Evolutionary conservation across 2,888 invertebrate species (phyloP), one percentile per base, ranked within the genome.

Genomic region (Auanema sp.): DNA sequence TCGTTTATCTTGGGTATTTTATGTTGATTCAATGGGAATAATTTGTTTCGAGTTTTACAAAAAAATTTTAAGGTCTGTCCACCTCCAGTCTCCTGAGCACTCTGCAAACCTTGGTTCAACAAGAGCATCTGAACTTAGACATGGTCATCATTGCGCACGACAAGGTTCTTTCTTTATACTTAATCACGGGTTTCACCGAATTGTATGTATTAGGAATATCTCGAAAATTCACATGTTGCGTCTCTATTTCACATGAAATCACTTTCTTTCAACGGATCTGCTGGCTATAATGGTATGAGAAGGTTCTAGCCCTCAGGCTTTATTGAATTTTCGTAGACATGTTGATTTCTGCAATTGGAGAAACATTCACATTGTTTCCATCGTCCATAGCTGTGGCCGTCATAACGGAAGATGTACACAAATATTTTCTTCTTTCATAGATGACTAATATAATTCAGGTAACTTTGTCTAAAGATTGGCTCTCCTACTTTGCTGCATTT

Each of bases 51-150:
- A n/a, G n/a, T n/a, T n/a, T n/a, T n/a, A n/a, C n/a, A n/a, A n/a
- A n/a, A n/a, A n/a, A n/a, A 18, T 55, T 41, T 60, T 2, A 64
- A 84, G 86, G 85, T 21, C 68, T 86, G 58, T 84, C 84, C 42
- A 84, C 85, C 68, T 70, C 71, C 25, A 68, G 75, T 1, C 76
- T 85, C 51, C 80, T 85, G 1, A 83, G 85, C 67, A 85, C 86
- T 18, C 76, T 87, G 59, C 85, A 87, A 71, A 87, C 87, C 1
- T 76, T 87, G 12, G 79, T 87, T 41, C 84, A 86, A 75, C 87
- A 88, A 76, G 87, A 87, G 18, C 88, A 88, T 2, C 83, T 88
- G 21, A 84, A 85, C 47, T 84, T 84, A 6, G 80, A 84, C 12
- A 83, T 84, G 75, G 86, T 87, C 23, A 71, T 84, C 47, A 86